Evolutionary conservation across 1,140 invertebrate species (phyloP).

Genomic region (Trichomalopsis sarcophagae): DNA sequence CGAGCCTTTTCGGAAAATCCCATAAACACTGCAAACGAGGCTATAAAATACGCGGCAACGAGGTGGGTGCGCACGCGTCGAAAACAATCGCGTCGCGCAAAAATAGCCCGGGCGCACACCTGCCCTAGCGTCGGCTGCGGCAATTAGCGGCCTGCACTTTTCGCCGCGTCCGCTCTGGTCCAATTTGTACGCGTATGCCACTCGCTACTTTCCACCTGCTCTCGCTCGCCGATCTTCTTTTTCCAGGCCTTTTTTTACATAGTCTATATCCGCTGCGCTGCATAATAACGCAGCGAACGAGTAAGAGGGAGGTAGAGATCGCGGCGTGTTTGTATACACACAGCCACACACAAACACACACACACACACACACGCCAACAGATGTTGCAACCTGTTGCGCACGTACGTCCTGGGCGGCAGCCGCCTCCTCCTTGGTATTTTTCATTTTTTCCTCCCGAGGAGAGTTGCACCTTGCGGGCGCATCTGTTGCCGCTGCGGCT

Average conservation of each 20-base stretch:
- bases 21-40: constrained; percentile 8
- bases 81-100: neutral
- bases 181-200: neutral
- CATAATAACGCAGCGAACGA: constrained; percentile 27
- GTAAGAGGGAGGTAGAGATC: neutral
- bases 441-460: neutral
- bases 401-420: neutral
- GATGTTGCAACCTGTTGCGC: constrained; percentile 52
- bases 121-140: constrained; percentile 22
- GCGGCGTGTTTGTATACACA: constrained; percentile 7
- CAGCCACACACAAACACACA: neutral
- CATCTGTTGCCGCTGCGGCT: constrained; percentile 23
- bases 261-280: neutral
- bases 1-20: neutral
- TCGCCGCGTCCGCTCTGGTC: constrained; percentile 2
- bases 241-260: constrained; percentile 5
- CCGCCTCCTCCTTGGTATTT: neutral
- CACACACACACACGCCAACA: neutral
- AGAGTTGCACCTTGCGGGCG: constrained; percentile 33
- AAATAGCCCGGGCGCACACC: constrained; percentile 36
- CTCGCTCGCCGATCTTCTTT: constrained; percentile 9
- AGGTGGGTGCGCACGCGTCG: neutral
- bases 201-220: constrained; percentile 59
- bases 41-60: neutral
- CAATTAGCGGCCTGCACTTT: constrained; percentile 53